phyloP scores from a whole-genome alignment of 2,113 vertebrate species.

The Sardina pilchardus region DNA sequence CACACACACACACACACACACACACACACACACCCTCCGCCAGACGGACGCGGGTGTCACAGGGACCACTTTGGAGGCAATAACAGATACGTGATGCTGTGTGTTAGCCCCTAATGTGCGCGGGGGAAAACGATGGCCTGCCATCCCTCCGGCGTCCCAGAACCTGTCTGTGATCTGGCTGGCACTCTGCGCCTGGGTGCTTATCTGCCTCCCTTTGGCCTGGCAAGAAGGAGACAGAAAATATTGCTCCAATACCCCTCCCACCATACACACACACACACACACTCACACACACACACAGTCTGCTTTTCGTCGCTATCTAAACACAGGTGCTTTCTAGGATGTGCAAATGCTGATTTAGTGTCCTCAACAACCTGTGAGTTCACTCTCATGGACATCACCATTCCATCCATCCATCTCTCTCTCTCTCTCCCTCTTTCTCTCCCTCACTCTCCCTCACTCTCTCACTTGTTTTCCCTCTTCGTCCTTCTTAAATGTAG shows the following conservation, averaged over 20 bases:
- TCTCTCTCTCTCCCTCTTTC: background rate
- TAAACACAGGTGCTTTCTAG: slow-evolving; percentile 1
- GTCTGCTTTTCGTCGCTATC: background rate
- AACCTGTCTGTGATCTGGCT: slow-evolving; percentile 13
- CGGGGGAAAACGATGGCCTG: background rate
- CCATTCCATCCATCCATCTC: background rate
- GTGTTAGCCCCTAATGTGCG: slow-evolving; percentile 1
- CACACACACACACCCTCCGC: background rate
- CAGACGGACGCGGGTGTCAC: slow-evolving; percentile 35
- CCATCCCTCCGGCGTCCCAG: background rate
- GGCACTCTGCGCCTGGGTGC: background rate
- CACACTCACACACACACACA: no score
- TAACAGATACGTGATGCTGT: slow-evolving; percentile 49
- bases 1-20: background rate
- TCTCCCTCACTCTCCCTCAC: background rate
- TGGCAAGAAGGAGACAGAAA: background rate
- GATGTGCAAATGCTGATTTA: background rate
- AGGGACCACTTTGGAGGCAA: slow-evolving; percentile 50
- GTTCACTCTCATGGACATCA: background rate
- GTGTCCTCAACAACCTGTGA: background rate
- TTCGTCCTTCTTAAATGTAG: background rate
- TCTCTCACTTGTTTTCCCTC: background rate
- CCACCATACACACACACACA: background rate
- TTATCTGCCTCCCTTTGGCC: background rate
- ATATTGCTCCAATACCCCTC: background rate